Base-by-base conservation (phyloP, 2,888 invertebrate genomes). In the Neoaliturus tenellus region DNA sequence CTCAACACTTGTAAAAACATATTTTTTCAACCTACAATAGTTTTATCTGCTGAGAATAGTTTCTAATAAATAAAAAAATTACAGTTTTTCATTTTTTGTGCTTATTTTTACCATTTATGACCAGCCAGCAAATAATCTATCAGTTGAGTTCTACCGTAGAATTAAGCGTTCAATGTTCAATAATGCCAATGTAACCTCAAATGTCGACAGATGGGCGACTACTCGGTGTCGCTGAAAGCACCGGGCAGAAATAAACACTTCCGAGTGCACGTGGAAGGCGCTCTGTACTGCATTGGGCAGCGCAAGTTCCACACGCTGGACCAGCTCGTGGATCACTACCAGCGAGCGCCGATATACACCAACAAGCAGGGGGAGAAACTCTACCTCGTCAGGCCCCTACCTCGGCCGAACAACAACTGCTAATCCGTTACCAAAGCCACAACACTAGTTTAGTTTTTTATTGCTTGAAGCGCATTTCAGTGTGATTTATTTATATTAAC, bases 191-290 rank as follows among this genome's bases (percentile, higher is more conserved):
- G 44, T n/a, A 44, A 44, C 17, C 17, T 44, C 35, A 14, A 14
- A 41, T 82, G 41, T 73, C 35, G 92, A 33, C 92, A 99, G 99
- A 96, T 98, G 92, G 99, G 99, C 87, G 99, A 99, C 92, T 98
- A 96, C 92, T 99, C 99, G 17, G 98, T 99, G 88, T 99, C 99
- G 80, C 92, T 99, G 90, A 99, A 99, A 92, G 99, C 99, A 75
- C 97, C 98, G 67, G 97, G 97, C 31, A 95, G 99, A 88, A 99
- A 99, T 93, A 99, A 99, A 91, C 99, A 99, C 92, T 99, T 99
- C 93, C 96, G 99, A 90, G 98, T 99, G 89, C 98, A 98, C 91
- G 98, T 98, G 86, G 97, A 97, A 90, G 96, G 96, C 88, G 95
- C 95, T 86, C 93, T 97, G 88, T 98, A 98, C 91, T 97, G 98